A percentile compares a stretch with the other conserved stretches of the same genome.
Conservation (phyloP, 1,140 invertebrate genomes). For the Polypedilum vanderplanki region DNA sequence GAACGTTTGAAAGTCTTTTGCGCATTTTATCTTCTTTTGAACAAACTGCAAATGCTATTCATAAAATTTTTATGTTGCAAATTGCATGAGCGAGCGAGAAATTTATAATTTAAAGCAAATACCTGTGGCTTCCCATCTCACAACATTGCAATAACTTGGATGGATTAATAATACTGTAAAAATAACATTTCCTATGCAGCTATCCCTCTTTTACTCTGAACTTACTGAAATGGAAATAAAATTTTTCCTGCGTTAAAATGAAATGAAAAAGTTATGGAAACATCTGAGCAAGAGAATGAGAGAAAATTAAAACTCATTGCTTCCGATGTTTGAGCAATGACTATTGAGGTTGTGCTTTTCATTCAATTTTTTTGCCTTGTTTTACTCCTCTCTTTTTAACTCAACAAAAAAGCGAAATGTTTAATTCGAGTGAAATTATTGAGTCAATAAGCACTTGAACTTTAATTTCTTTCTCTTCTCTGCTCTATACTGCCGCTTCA, state of each 20-base stretch:
- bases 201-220: not conserved
- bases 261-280: not conserved
- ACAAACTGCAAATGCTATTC: too few relatives aligned
- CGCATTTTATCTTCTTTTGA: too few relatives aligned
- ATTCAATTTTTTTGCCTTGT: not conserved
- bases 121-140: conserved; percentile 3
- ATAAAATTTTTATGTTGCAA: too few relatives aligned
- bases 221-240: conserved; percentile 19
- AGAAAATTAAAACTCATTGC: conserved; percentile 19
- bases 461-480: not conserved
- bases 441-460: conserved; percentile 17
- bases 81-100: not conserved
- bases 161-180: not conserved
- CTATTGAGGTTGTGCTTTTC: conserved; percentile 3
- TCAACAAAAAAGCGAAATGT: not conserved
- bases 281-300: not conserved
- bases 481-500: too few relatives aligned
- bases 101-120: conserved; percentile 5
- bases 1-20: too few relatives aligned
- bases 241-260: not conserved
- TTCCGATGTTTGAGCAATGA: conserved; percentile 17
- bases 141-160: not conserved
- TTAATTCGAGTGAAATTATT: not conserved
- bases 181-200: not conserved
- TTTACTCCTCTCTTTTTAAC: not conserved